phyloP scores from a whole-genome alignment of 2,113 vertebrate genomes.

The Xiphias gladius region DNA sequence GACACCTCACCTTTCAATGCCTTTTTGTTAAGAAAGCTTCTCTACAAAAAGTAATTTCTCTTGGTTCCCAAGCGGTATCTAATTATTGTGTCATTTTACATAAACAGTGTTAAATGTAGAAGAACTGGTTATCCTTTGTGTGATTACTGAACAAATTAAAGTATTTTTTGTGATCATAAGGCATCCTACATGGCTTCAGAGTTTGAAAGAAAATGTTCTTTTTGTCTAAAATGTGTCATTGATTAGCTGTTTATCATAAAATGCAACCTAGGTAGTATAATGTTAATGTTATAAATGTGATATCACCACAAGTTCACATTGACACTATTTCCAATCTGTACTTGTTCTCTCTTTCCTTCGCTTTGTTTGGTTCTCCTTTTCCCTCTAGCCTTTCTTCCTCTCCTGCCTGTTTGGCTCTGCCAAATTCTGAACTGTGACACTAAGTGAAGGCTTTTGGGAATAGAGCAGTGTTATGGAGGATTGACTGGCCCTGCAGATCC shows the following conservation, averaged over 20 bases:
- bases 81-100: neutral
- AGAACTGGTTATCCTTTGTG: too few species aligned
- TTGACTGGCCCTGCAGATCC: slow-evolving; percentile 61
- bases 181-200: too few species aligned
- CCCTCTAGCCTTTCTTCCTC: slow-evolving; percentile 48
- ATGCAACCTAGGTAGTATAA: neutral
- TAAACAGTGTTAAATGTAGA: too few species aligned
- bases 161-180: too few species aligned
- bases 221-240: neutral
- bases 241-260: neutral
- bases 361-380: slow-evolving; percentile 34
- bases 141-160: neutral
- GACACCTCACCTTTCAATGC: neutral
- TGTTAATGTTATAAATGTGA: neutral
- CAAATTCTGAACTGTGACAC: slow-evolving; percentile 78
- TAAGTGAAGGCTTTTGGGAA: slow-evolving; percentile 77
- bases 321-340: neutral
- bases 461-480: slow-evolving; percentile 64
- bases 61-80: neutral
- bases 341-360: slow-evolving; percentile 13
- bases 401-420: slow-evolving; percentile 70
- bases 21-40: too few species aligned
- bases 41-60: neutral
- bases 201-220: neutral
- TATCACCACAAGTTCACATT: slow-evolving; percentile 3